A percentile compares a stretch with the other conserved stretches of the same genome.
Evolutionary conservation across 2,888 invertebrate genomes (phyloP).

Genomic region (Cecidostiba fungosa): DNA sequence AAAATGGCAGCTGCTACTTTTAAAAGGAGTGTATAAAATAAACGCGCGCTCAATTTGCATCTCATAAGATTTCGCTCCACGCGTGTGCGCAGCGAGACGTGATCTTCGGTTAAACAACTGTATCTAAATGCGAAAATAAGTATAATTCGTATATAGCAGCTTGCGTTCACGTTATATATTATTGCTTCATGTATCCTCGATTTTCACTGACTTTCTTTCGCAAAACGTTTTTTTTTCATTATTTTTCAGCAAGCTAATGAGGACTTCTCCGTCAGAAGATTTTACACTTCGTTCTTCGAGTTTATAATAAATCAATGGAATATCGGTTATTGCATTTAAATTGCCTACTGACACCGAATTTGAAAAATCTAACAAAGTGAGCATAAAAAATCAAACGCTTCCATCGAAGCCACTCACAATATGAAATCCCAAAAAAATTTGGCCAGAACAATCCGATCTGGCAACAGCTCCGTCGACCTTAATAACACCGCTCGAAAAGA

Average conservation of each 20-base stretch:
- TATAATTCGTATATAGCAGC: background rate
- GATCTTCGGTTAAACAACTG: background rate
- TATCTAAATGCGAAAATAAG: slow-evolving; percentile 2
- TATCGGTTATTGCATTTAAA: too few species aligned
- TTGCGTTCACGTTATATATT: background rate
- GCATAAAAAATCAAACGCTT: too few species aligned
- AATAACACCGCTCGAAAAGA: slow-evolving; percentile 16
- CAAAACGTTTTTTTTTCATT: background rate
- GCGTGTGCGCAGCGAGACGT: background rate
- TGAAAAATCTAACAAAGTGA: too few species aligned
- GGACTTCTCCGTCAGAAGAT: too few species aligned
- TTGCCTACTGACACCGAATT: too few species aligned
- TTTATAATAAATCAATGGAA: too few species aligned
- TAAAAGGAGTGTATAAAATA: too few species aligned
- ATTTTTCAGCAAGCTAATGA: background rate
- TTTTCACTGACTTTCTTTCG: slow-evolving; percentile 36
- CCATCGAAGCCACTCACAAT: background rate
- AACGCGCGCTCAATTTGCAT: background rate
- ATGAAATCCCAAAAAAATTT: background rate
- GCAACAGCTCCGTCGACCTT: background rate
- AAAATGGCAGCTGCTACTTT: too few species aligned
- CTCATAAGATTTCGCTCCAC: background rate
- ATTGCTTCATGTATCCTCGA: background rate
- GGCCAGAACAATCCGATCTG: background rate
- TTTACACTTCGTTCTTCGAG: too few species aligned